Conservation (phyloP, 2,888 invertebrate species). For the Trachelus troglodyta region DNA sequence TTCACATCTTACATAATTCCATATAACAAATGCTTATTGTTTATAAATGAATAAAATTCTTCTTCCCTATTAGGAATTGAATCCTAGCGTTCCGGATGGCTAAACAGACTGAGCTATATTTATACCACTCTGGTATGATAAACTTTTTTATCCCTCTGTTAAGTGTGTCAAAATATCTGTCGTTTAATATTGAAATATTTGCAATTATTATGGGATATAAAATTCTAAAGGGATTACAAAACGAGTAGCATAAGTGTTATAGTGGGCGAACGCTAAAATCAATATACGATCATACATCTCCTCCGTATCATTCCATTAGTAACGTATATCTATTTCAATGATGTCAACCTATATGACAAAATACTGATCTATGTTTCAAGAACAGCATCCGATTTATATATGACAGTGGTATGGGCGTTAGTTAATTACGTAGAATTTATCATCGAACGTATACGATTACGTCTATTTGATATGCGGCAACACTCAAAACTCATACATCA, state of each 20-base stretch:
- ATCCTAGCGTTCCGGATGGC: too few species aligned
- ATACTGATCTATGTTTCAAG: not conserved
- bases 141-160: not conserved
- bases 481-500: constrained; percentile 62
- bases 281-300: not conserved
- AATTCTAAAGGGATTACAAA: not conserved
- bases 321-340: not conserved
- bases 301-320: not conserved
- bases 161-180: not conserved
- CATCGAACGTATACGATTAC: constrained; percentile 49
- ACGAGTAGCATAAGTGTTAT: not conserved
- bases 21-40: too few species aligned
- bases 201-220: not conserved
- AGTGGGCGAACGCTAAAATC: not conserved
- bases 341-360: not conserved
- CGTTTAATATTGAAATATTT: not conserved
- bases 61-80: too few species aligned
- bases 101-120: too few species aligned
- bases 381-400: not conserved
- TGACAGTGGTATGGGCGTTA: constrained; percentile 22
- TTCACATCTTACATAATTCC: too few species aligned
- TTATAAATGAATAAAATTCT: too few species aligned
- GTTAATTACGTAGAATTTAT: constrained; percentile 58
- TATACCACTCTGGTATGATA: too few species aligned
- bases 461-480: constrained; percentile 58